These are phyloP conservation scores for Lepidochitona cinerea DNA, from an alignment of 2,888 invertebrate genomes.

Conservation along the genomic window DNA sequence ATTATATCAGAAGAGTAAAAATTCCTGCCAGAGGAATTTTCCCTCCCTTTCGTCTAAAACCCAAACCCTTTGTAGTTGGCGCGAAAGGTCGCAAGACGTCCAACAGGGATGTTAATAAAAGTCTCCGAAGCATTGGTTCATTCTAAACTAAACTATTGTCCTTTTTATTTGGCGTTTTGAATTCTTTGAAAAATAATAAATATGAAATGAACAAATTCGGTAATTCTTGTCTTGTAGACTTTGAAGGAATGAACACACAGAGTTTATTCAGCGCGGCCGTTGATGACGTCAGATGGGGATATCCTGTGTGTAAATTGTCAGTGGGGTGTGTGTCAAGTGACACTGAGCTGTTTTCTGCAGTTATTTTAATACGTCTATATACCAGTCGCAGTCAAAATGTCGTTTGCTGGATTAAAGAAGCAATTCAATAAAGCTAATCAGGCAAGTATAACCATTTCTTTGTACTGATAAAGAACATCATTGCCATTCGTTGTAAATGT, in stretches of 20 bases:
- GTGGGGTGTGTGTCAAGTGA: neutral
- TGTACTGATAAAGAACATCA: too few relatives aligned
- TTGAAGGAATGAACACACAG: neutral
- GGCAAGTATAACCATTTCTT: constrained; percentile 78
- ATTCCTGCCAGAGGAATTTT: too few relatives aligned
- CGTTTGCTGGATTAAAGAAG: constrained; percentile 98
- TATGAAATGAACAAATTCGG: neutral
- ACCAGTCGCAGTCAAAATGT: constrained; percentile 82
- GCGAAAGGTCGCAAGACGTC: neutral
- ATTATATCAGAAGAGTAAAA: too few relatives aligned
- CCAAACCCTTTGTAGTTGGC: neutral
- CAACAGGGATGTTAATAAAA: neutral
- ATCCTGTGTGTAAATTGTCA: constrained; percentile 3
- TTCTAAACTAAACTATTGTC: too few relatives aligned
- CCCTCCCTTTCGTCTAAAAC: neutral
- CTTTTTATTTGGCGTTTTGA: too few relatives aligned
- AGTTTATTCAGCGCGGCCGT: neutral
- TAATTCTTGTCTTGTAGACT: too few relatives aligned
- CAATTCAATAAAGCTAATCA: constrained; percentile 99
- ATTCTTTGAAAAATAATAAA: neutral
- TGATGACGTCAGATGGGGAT: neutral
- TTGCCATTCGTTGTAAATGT: too few relatives aligned
- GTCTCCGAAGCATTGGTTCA: too few relatives aligned
- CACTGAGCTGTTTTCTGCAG: too few relatives aligned
- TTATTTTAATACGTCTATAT: too few relatives aligned